phyloP scores from a whole-genome alignment of 1,140 invertebrate genomes.

The Scylla paramamosain region DNA sequence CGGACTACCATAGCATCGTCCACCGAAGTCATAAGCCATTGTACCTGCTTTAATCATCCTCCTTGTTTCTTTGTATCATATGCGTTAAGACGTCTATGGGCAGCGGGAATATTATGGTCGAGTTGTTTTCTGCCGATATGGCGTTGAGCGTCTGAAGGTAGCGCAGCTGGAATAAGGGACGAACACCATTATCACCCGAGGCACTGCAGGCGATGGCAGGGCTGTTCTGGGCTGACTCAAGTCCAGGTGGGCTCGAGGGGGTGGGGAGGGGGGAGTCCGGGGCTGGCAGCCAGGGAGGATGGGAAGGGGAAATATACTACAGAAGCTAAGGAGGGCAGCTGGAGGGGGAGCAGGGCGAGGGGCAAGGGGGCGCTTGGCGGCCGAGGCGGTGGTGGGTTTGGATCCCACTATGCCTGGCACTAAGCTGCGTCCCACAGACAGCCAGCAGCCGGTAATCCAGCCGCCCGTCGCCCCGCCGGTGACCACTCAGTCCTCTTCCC shows the following conservation, averaged over 20 bases:
- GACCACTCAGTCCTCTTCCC: background rate
- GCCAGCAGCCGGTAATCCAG: background rate
- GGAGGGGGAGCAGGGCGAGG: background rate
- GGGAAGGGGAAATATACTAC: conserved; percentile 30
- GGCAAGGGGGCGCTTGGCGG: background rate
- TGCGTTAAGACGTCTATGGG: conserved; percentile 71
- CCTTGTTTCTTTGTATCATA: conserved; percentile 67
- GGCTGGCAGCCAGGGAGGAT: background rate
- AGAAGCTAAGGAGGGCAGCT: background rate
- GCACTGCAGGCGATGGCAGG: conserved; percentile 23
- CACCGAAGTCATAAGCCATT: conserved; percentile 74
- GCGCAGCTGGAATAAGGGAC: conserved; percentile 82
- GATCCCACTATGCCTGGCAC: background rate
- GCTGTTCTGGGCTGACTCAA: conserved; percentile 4
- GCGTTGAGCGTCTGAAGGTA: conserved; percentile 93
- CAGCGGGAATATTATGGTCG: conserved; percentile 96
- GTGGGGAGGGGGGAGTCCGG: conserved; percentile 25
- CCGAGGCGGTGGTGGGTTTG: conserved; percentile 14
- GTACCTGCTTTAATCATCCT: conserved; percentile 73
- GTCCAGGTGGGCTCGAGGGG: conserved; percentile 45
- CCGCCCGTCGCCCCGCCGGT: background rate
- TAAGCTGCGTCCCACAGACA: background rate
- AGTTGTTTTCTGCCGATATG: conserved; percentile 83
- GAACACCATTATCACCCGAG: conserved; percentile 57
- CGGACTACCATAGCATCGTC: conserved; percentile 63